Base-by-base conservation (phyloP, 2,888 invertebrate species). In the Hermaeophaga mercurialis region DNA sequence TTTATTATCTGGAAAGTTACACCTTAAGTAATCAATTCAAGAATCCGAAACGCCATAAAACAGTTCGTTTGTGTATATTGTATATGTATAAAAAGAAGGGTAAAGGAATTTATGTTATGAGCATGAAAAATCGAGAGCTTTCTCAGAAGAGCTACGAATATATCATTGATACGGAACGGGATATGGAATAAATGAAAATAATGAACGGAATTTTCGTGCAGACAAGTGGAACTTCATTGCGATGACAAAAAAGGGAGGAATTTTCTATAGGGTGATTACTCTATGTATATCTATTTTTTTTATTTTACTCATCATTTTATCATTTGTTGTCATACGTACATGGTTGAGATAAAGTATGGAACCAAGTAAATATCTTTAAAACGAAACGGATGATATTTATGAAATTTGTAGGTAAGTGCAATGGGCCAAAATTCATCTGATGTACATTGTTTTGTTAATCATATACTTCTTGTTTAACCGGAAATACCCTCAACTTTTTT, bases 51-150 rank as follows among this genome's bases (percentile, higher is more conserved):
- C 17, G 36, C 12, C 14, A 44, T 15, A 44, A 39, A 22, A 22
- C 39, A 22, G 8, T 26, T 44, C 44, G 15, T 44, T 44, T 44
- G 26, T 44, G 15, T 44, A 44, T 44, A 44, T 44, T 44, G 44
- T 44, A 17, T 33, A 14, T 36, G 36, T 28, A 26, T 11, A 26
- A 44, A 44, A 26, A 26, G 24, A 44, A 14, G 22, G 15, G 14
- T 7, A 24, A 26, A 26, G 26, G 28, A 44, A 44, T 44, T 44
- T 26, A 26, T 22, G 24, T 44, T 44, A 44, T 36, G 36, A 17
- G 5, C 17, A 36, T 36, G 36, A 36, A 36, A 36, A 57, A 58
- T 59, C 50, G 48, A 56, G 43, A 55, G 47, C 41, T 58, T 33
- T 46, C 9, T 46, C 33, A 33, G 19, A 17, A 34, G 19, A 33